Evolutionary conservation across 2,888 invertebrate genomes (phyloP).

Genomic region (Allygus modestus): DNA sequence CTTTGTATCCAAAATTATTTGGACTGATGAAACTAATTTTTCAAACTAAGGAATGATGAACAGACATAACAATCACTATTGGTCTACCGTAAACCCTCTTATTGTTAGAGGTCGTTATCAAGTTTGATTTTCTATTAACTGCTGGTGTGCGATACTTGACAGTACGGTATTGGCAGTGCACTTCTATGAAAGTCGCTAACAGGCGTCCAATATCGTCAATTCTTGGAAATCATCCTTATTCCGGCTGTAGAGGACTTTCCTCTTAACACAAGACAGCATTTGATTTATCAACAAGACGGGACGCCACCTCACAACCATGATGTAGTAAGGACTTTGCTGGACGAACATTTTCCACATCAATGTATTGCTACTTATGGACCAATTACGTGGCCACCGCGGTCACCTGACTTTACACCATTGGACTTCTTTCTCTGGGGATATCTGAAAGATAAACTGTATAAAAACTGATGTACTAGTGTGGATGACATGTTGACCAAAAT

Average conservation of each 20-base stretch:
- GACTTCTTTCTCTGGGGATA: constrained; percentile 19
- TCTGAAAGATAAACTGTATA: background rate
- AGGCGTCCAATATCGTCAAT: background rate
- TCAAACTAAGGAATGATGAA: constrained; percentile 46
- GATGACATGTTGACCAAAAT: background rate
- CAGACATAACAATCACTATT: constrained; percentile 29
- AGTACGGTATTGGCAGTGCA: constrained; percentile 10
- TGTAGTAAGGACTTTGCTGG: too few species aligned
- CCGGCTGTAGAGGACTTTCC: background rate
- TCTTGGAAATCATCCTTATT: constrained; percentile 8
- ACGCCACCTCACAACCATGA: too few species aligned
- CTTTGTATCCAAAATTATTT: constrained; percentile 15
- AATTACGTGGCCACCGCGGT: background rate
- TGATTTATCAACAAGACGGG: too few species aligned
- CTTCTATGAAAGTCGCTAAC: constrained; percentile 5
- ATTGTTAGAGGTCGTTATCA: constrained; percentile 36
- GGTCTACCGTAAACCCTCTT: constrained; percentile 33
- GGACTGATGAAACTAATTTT: constrained; percentile 39
- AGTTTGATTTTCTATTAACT: constrained; percentile 6
- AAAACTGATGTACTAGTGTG: too few species aligned
- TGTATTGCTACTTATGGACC: too few species aligned
- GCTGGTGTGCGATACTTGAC: too few species aligned
- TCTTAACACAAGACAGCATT: too few species aligned
- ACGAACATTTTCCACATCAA: too few species aligned
- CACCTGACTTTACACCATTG: background rate